Evolutionary conservation across 2,888 invertebrate species (phyloP), one percentile per base, ranked within the genome.

Genomic region (Cephus rjabovi): DNA sequence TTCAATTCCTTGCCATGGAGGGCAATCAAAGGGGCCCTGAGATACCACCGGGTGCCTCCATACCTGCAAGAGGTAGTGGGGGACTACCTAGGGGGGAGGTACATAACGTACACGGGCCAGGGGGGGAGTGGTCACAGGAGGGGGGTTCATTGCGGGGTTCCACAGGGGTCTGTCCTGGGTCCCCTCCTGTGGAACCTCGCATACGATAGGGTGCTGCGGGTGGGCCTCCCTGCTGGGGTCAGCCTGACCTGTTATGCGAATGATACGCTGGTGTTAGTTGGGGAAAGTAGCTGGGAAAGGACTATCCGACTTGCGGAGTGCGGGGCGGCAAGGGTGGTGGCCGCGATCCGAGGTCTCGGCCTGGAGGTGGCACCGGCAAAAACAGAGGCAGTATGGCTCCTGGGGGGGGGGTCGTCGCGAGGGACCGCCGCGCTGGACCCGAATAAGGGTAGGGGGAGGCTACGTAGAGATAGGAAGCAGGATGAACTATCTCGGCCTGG

Each of bases 211-310:
- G 69, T 69, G 0, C 1, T 69, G 69, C 69, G 69, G n/a, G 69
- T 6, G 6, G 1, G 0, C 11, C 69, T 69, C 0, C n/a, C 30
- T 0, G 1, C 1, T 0, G 69, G 69, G 15, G n/a, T n/a, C 0
- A n/a, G 15, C 0, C 1, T 69, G 1, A 30, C 11, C 9, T n/a
- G n/a, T 9, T 69, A 69, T 0, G 69, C 69, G 0, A 23, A 69
- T 0, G 69, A 69, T 1, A 69, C 69, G 0, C 2, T 69, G 1
- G 30, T 69, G 0, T 0, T 1, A 23, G 1, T 23, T 1, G 11
- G 9, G 9, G 69, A 11, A 1, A 11, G 11, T 0, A 9, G 23
- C 2, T 69, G n/a, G n/a, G 9, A 9, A 1, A 30, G 9, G 1
- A 0, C 1, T 1, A 15, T 15, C 23, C 11, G 23, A 1, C 9